A percentile compares a stretch with the other conserved stretches of the same genome.
phyloP scores from a whole-genome alignment of 2,888 invertebrate species.

The Timema podura region DNA sequence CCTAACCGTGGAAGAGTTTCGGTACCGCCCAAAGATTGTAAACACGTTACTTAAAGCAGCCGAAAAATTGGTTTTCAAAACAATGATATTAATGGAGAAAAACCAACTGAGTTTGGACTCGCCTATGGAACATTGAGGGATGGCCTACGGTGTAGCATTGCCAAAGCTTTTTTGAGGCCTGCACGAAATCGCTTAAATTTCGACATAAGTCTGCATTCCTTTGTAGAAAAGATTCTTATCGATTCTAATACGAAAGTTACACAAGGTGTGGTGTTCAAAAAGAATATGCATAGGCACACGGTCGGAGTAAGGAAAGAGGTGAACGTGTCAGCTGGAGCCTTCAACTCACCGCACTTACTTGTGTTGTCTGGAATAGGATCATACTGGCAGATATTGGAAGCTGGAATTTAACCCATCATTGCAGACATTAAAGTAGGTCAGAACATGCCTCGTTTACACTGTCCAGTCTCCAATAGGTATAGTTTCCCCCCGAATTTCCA shows the following conservation, averaged over 20 bases:
- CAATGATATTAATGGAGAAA: constrained; percentile 28
- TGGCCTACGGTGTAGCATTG: constrained; percentile 34
- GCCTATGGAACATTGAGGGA: constrained; percentile 31
- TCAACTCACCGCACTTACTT: constrained; percentile 32
- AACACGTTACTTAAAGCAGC: constrained; percentile 35
- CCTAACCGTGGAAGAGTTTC: constrained; percentile 28
- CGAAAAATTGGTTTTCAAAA: constrained; percentile 37
- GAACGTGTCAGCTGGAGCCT: constrained; percentile 32
- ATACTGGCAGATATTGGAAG: constrained; percentile 22
- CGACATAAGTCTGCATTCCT: constrained; percentile 37
- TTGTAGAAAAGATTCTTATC: constrained; percentile 34
- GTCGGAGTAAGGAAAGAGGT: constrained; percentile 29
- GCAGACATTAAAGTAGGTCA: constrained; percentile 43
- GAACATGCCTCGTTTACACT: constrained; percentile 41
- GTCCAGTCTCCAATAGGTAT: constrained; percentile 19
- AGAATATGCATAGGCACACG: constrained; percentile 8
- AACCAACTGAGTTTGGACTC: constrained; percentile 27
- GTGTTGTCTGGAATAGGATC: constrained; percentile 32
- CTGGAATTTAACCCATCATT: constrained; percentile 27
- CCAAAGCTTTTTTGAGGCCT: constrained; percentile 36
- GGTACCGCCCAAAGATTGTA: constrained; percentile 22
- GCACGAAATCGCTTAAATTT: constrained; percentile 33
- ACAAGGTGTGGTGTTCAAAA: constrained; percentile 36
- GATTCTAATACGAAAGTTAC: constrained; percentile 38
- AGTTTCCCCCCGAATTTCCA: constrained; percentile 16